Conservation (phyloP, 2,888 invertebrate genomes). For the Dusona sp. region DNA sequence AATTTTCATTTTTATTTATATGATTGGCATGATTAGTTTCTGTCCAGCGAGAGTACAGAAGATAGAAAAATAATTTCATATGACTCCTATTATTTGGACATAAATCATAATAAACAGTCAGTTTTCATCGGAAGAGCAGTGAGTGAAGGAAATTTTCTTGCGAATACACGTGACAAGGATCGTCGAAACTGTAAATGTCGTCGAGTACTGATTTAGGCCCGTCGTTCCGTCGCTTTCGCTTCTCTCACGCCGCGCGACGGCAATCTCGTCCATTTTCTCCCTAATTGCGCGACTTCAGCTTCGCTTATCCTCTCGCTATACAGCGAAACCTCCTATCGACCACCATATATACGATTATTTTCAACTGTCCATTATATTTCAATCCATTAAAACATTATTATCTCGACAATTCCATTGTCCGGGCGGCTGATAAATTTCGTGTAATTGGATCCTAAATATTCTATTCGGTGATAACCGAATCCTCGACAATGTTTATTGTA, state of each 20-base stretch:
- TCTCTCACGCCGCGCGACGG: conserved; percentile 71
- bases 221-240: conserved; percentile 68
- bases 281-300: conserved; percentile 73
- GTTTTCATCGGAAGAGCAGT: conserved; percentile 7
- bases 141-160: conserved; percentile 71
- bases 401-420: conserved; percentile 58
- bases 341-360: conserved; percentile 49
- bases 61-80: too few relatives aligned
- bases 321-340: conserved; percentile 35
- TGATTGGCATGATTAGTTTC: background rate
- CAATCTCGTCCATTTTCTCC: conserved; percentile 74
- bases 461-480: conserved; percentile 48
- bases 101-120: conserved; percentile 8
- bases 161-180: conserved; percentile 68
- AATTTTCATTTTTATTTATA: background rate
- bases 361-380: conserved; percentile 61
- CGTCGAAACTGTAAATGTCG: conserved; percentile 76
- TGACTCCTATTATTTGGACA: background rate
- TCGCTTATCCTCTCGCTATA: conserved; percentile 71
- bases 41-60: too few relatives aligned
- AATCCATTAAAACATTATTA: conserved; percentile 56
- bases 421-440: conserved; percentile 41
- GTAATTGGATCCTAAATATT: conserved; percentile 58
- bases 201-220: conserved; percentile 71
- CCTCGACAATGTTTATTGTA: conserved; percentile 29